Percentiles rank a stretch among this genome's conserved stretches.
Evolutionary conservation across 2,888 invertebrate genomes (phyloP).

Genomic region (Pterobdella sp.): DNA sequence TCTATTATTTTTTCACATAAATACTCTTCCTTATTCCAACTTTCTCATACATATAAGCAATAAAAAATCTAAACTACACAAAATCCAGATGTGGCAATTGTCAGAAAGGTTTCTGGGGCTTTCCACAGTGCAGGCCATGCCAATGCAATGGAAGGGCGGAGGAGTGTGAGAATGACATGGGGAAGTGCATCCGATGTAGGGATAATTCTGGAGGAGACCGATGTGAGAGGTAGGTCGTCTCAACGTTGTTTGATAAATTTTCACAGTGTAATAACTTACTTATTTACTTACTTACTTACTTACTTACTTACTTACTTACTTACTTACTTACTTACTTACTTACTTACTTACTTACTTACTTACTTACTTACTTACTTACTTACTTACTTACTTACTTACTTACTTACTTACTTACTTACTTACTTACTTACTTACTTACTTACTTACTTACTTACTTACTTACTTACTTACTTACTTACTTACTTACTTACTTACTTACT

Average conservation of each 20-base stretch:
- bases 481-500: not conserved
- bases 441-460: not conserved
- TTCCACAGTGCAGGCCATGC: slow-evolving; percentile 88
- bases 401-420: not conserved
- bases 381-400: not conserved
- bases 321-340: not conserved
- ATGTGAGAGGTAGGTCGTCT: slow-evolving; percentile 61
- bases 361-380: not conserved
- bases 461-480: not conserved
- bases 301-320: not conserved
- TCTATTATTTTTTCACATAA: no score
- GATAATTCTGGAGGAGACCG: slow-evolving; percentile 79
- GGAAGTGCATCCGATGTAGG: slow-evolving; percentile 76
- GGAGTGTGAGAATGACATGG: slow-evolving; percentile 79
- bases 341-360: not conserved
- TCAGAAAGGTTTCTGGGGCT: slow-evolving; percentile 50
- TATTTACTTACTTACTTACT: not conserved
- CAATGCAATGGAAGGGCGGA: slow-evolving; percentile 94
- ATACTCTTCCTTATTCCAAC: no score
- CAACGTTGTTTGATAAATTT: no score
- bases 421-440: not conserved
- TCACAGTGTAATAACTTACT: no score
- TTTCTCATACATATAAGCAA: no score
- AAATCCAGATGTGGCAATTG: slow-evolving; percentile 81
- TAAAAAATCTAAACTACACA: no score